A percentile compares a stretch with the other conserved stretches of the same genome.
Conservation (phyloP, 2,797 vertebrate species). For the Poeciliopsis infans region DNA sequence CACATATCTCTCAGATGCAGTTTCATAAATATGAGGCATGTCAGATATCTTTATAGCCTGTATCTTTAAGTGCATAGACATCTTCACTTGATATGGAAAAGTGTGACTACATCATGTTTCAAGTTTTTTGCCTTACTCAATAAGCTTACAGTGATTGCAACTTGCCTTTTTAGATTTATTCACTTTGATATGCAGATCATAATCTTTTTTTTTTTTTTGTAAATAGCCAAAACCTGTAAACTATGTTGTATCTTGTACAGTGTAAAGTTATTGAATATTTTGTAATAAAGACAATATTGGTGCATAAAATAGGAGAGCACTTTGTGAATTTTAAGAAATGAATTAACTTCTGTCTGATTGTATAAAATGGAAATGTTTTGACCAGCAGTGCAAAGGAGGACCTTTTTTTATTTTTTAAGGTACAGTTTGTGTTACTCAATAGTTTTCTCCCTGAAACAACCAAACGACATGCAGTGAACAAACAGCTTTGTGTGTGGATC, state of each 20-base stretch:
- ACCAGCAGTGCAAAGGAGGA: neutral
- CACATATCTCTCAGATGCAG: conserved; percentile 28
- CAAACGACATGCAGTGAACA: neutral
- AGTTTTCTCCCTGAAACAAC: conserved; percentile 16
- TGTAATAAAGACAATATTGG: conserved; percentile 84
- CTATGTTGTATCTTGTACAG: conserved; percentile 83
- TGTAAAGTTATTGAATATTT: conserved; percentile 83
- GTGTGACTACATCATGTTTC: conserved; percentile 70
- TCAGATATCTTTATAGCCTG: conserved; percentile 57
- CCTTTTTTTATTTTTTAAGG: neutral
- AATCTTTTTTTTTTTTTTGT: conserved; percentile 70
- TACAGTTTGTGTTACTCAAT: conserved; percentile 7
- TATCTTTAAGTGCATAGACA: conserved; percentile 53
- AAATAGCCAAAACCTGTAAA: conserved; percentile 81
- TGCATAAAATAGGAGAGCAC: conserved; percentile 70
- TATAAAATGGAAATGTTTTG: conserved; percentile 3
- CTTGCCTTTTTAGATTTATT: conserved; percentile 83
- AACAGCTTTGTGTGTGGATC: conserved; percentile 33
- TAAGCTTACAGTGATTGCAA: conserved; percentile 83
- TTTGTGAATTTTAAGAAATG: conserved; percentile 1
- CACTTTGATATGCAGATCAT: conserved; percentile 84
- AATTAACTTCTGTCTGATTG: neutral
- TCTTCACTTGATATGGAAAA: conserved; percentile 70
- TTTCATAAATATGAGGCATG: conserved; percentile 38
- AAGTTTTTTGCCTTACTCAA: conserved; percentile 82